A percentile compares a stretch with the other conserved stretches of the same genome.
Conservation (phyloP, 2,113 vertebrate genomes). For the Bettongia penicillata region DNA sequence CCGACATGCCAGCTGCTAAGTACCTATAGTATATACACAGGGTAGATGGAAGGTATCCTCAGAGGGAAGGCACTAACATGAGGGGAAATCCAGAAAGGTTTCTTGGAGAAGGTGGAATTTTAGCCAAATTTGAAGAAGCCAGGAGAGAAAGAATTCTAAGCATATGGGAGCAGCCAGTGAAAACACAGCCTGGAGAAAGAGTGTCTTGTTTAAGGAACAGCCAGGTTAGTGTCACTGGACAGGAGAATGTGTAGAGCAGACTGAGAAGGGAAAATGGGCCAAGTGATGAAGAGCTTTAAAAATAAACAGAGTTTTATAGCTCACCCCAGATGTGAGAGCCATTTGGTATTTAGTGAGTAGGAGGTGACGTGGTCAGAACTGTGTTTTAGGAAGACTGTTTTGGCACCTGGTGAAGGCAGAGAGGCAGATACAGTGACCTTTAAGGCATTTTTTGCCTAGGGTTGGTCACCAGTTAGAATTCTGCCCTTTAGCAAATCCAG, state of each 20-base stretch:
- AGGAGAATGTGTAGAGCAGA: neutral
- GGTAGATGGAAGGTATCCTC: neutral
- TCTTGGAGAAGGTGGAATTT: neutral
- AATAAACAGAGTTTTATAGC: neutral
- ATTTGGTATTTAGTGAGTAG: neutral
- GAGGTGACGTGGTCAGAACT: neutral
- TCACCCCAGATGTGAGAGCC: neutral
- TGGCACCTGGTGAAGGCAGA: neutral
- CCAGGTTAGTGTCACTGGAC: neutral
- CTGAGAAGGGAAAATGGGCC: neutral
- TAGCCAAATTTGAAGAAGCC: neutral
- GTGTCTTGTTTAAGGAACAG: neutral
- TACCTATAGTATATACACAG: neutral
- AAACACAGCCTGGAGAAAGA: neutral
- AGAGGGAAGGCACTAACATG: neutral
- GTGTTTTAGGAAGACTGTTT: neutral
- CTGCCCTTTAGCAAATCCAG: neutral
- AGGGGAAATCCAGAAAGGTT: neutral
- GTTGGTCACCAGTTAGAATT: neutral
- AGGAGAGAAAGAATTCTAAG: neutral
- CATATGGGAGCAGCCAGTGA: neutral
- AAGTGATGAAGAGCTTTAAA: neutral
- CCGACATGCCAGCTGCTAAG: neutral
- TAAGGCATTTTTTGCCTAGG: no score
- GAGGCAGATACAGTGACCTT: neutral